Percentiles rank a stretch among this genome's conserved stretches.
Evolutionary conservation across 1,140 invertebrate genomes (phyloP).

Genomic region (Lamellibrachia luymesi): DNA sequence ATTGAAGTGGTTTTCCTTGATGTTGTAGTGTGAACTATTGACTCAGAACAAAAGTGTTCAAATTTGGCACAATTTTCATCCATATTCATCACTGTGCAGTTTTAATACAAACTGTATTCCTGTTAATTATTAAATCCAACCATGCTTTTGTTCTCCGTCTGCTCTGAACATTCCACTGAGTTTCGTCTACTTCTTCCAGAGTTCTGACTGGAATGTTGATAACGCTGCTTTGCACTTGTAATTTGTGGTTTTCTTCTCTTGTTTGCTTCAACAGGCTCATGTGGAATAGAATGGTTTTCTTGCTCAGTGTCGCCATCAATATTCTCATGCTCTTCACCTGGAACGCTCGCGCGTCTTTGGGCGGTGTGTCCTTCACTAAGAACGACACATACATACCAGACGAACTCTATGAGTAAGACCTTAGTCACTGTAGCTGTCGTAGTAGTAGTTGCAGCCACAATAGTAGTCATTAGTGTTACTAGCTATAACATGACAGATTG

Average conservation of each 20-base stretch:
- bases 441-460: background rate
- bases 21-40: no score
- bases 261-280: conserved; percentile 40
- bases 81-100: no score
- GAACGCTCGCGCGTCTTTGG: conserved; percentile 46
- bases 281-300: conserved; percentile 50
- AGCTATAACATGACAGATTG: background rate
- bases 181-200: background rate
- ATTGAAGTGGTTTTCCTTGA: no score
- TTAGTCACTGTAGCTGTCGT: background rate
- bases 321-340: conserved; percentile 53
- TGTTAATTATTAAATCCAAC: background rate
- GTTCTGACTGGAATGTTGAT: background rate
- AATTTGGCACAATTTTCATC: no score
- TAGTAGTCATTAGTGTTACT: background rate
- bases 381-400: conserved; percentile 24
- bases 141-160: background rate
- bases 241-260: conserved; percentile 6
- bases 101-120: no score
- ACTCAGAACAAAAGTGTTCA: no score
- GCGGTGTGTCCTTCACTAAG: conserved; percentile 9
- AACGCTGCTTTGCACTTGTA: background rate
- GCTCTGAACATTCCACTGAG: background rate
- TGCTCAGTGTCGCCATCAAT: conserved; percentile 54
- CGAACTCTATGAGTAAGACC: conserved; percentile 28